Percentiles rank a stretch among this genome's conserved stretches.
phyloP scores from a whole-genome alignment of 2,797 vertebrate species.

The Sebastes nivosus region DNA sequence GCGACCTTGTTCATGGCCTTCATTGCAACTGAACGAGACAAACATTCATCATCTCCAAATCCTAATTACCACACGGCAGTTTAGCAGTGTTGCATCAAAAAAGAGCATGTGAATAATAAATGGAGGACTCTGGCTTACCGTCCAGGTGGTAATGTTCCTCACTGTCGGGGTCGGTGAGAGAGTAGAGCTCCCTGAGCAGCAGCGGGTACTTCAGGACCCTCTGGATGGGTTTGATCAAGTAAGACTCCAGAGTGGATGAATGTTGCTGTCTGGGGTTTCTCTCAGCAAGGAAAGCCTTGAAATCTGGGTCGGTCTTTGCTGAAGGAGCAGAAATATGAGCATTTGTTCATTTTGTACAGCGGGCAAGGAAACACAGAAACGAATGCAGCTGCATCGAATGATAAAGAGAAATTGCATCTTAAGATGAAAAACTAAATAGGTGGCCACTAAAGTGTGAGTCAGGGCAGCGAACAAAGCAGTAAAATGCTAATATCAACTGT shows the following conservation, averaged over 20 bases:
- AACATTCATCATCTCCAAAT: background rate
- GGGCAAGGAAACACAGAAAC: background rate
- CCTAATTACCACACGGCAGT: background rate
- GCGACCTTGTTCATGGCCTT: constrained; percentile 99
- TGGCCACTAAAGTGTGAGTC: background rate
- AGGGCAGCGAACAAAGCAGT: background rate
- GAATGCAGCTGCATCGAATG: background rate
- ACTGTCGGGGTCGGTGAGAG: constrained; percentile 91
- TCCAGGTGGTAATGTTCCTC: constrained; percentile 97
- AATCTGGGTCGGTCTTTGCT: constrained; percentile 93
- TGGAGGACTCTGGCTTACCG: constrained; percentile 73
- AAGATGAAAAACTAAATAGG: background rate
- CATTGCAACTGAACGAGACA: constrained; percentile 85
- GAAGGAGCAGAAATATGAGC: constrained; percentile 14
- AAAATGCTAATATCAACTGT: background rate
- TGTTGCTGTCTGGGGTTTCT: constrained; percentile 95
- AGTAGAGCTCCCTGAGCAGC: constrained; percentile 91
- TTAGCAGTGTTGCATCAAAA: background rate
- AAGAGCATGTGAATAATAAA: background rate
- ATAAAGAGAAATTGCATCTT: background rate
- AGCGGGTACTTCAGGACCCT: constrained; percentile 96
- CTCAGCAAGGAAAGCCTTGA: constrained; percentile 94
- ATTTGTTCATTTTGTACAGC: background rate
- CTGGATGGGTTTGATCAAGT: constrained; percentile 99
- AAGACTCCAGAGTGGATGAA: constrained; percentile 95